Base-by-base conservation (phyloP, 2,888 invertebrate genomes). In the Rotaria macrura region DNA sequence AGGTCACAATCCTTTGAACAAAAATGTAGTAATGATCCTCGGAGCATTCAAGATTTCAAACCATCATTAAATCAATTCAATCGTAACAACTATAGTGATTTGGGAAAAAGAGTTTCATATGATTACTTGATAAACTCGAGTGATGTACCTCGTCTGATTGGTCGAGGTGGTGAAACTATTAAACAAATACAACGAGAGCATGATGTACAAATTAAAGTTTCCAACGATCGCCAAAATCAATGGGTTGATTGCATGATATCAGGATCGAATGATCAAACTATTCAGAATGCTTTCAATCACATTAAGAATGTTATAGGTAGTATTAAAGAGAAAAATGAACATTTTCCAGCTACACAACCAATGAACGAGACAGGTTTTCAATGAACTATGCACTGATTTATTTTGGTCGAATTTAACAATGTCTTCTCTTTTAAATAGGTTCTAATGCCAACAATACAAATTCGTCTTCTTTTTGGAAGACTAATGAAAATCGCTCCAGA, bases 181-280 rank as follows among this genome's bases (percentile, higher is more conserved):
- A 79, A 79, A n/a, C 79, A 79, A 79, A 25, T 79, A 25, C 43
- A 79, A 43, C 2, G n/a, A n/a, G 40, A 79, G 1, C 25, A 79
- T 79, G 25, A 79, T n/a, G 40, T 10, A 20, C 40, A 79, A 43
- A 79, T 79, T 25, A 40, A 79, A 79, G 25, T 79, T 43, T 79
- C 43, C 1, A 79, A 74, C 55, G 23, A 79, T 52, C 17, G 84
- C 54, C 25, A 86, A 34, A n/a, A 54, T 84, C 55, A 84, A 85
- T 85, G 72, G 74, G 29, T 74, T 49, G 34, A 83, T 43, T 6
- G 84, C 52, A 52, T 79, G 20, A 74, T 79, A 25, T 43, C 25
- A 12, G 79, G 79, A 3, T 25, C 43, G 4, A 79, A 40, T 43
- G 43, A 43, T 79, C 79, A 79, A 79, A 14, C 9, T 79, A 79